A percentile compares a stretch with the other conserved stretches of the same genome.
phyloP scores from a whole-genome alignment of 2,797 vertebrate species.

The Poeciliopsis turneri region DNA sequence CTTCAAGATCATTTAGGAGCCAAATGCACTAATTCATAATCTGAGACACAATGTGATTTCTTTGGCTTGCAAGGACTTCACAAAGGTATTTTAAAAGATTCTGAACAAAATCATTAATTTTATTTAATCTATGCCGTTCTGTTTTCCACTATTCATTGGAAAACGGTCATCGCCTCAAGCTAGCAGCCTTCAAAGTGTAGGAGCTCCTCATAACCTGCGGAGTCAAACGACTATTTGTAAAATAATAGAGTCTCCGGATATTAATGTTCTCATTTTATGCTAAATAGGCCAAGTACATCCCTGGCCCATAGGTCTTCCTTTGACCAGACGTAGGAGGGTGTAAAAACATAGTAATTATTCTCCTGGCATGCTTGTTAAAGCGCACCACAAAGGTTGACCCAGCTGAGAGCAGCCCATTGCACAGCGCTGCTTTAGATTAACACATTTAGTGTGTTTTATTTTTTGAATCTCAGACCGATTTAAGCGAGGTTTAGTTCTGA shows the following conservation, averaged over 20 bases:
- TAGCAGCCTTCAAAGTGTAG: conserved; percentile 64
- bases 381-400: conserved; percentile 55
- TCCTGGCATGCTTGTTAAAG: conserved; percentile 59
- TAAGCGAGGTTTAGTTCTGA: not conserved
- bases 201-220: conserved; percentile 59
- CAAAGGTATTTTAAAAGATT: conserved; percentile 23
- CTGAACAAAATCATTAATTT: conserved; percentile 38
- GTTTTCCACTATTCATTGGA: conserved; percentile 51
- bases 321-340: conserved; percentile 71
- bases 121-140: conserved; percentile 36
- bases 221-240: conserved; percentile 68
- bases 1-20: not conserved
- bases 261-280: conserved; percentile 71
- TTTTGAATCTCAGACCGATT: conserved; percentile 10
- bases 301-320: conserved; percentile 66
- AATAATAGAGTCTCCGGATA: conserved; percentile 77
- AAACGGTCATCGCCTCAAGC: conserved; percentile 37
- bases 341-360: conserved; percentile 71
- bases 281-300: conserved; percentile 67
- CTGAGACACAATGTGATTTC: not conserved
- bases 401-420: conserved; percentile 39
- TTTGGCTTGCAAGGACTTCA: conserved; percentile 7
- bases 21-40: conserved; percentile 1
- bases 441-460: conserved; percentile 8
- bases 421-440: conserved; percentile 41